These are phyloP conservation scores for Condylostylus longicornis DNA, from an alignment of 1,140 invertebrate species.

Conservation along the genomic window DNA sequence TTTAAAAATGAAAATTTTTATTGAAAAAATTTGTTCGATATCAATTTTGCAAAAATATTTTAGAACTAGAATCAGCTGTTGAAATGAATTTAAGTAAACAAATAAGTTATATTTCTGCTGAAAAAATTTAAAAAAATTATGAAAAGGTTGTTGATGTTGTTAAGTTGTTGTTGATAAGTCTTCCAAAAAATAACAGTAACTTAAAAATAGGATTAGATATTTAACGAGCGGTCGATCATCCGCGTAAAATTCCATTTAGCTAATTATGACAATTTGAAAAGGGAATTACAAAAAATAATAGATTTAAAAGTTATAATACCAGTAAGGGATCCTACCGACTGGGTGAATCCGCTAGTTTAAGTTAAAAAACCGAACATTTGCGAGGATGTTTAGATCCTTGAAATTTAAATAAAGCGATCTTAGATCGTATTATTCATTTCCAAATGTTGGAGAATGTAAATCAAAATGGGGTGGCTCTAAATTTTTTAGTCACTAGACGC, in stretches of 20 bases:
- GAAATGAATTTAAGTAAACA: too few relatives aligned
- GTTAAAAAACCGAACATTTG: slow-evolving; percentile 25
- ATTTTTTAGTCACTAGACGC: slow-evolving; percentile 32
- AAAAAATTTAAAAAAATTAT: too few relatives aligned
- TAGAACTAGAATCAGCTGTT: too few relatives aligned
- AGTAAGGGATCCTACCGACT: slow-evolving; percentile 28
- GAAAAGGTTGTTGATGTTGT: too few relatives aligned
- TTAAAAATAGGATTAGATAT: slow-evolving; percentile 10
- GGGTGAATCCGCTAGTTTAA: slow-evolving; percentile 31
- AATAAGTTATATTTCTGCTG: too few relatives aligned
- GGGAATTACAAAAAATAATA: slow-evolving; percentile 17
- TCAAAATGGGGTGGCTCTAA: slow-evolving; percentile 21
- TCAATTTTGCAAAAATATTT: too few relatives aligned
- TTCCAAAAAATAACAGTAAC: slow-evolving; percentile 9
- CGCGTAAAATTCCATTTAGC: slow-evolving; percentile 26
- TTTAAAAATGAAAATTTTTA: too few relatives aligned
- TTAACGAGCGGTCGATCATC: slow-evolving; percentile 17
- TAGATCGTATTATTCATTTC: slow-evolving; percentile 29
- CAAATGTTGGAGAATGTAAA: slow-evolving; percentile 29
- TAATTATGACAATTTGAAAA: slow-evolving; percentile 20
- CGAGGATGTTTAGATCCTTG: slow-evolving; percentile 33
- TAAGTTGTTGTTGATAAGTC: too few relatives aligned
- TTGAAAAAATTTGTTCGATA: too few relatives aligned
- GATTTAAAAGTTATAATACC: slow-evolving; percentile 19
- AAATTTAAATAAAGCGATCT: slow-evolving; percentile 33